phyloP scores from a whole-genome alignment of 2,797 vertebrate genomes.

The Epinephelus awoara region DNA sequence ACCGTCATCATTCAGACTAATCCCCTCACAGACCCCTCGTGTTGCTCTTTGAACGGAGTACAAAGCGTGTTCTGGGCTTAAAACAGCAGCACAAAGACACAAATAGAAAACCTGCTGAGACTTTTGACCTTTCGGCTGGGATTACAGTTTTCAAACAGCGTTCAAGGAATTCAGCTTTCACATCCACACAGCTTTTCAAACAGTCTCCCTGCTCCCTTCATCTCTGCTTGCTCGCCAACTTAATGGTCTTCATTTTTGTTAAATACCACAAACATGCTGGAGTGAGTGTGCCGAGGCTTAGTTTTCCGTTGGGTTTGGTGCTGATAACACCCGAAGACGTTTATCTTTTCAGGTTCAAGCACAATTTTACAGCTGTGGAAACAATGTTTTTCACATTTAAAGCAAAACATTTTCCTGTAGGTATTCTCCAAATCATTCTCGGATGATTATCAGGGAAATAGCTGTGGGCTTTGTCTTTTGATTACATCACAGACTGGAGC shows the following conservation, averaged over 20 bases:
- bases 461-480: conserved; percentile 51
- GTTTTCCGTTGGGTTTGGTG: conserved; percentile 9
- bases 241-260: conserved; percentile 71
- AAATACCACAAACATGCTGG: conserved; percentile 75
- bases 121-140: conserved; percentile 85
- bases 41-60: conserved; percentile 87
- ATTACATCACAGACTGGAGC: conserved; percentile 74
- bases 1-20: conserved; percentile 84
- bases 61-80: conserved; percentile 86
- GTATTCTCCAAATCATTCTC: conserved; percentile 34
- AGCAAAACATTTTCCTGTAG: conserved; percentile 29
- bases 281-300: conserved; percentile 28
- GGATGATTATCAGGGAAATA: conserved; percentile 48
- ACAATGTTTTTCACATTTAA: conserved; percentile 18
- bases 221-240: conserved; percentile 68
- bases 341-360: not conserved
- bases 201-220: conserved; percentile 69
- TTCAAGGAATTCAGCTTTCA: conserved; percentile 81
- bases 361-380: not conserved
- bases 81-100: conserved; percentile 86
- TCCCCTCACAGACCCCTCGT: conserved; percentile 87
- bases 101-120: conserved; percentile 85
- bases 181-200: conserved; percentile 76
- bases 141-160: conserved; percentile 86
- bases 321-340: not conserved